These are phyloP conservation scores for Jordanella pulchra DNA, from an alignment of 2,797 vertebrate species.

Conservation along the genomic window DNA sequence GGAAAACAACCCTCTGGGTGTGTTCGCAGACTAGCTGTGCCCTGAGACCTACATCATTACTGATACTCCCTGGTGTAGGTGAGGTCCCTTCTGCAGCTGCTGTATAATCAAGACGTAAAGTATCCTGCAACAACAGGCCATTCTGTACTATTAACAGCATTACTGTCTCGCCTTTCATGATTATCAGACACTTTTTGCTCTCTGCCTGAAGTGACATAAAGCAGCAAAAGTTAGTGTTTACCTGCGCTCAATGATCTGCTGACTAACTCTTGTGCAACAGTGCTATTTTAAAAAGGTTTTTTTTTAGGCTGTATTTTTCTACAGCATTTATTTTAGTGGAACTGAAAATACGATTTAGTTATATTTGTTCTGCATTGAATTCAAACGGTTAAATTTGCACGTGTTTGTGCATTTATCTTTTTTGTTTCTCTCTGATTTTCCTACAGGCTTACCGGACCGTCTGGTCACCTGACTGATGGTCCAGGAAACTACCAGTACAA, in stretches of 20 bases:
- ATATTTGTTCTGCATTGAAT: not conserved
- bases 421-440: not conserved
- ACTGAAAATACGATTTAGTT: not conserved
- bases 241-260: slow-evolving; percentile 10
- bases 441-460: slow-evolving; percentile 88
- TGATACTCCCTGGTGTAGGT: slow-evolving; percentile 46
- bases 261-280: slow-evolving; percentile 21
- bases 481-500: slow-evolving; percentile 98
- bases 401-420: not conserved
- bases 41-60: slow-evolving; percentile 50
- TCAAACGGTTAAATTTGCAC: not conserved
- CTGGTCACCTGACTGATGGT: slow-evolving; percentile 91
- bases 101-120: slow-evolving; percentile 53
- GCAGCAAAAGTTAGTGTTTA: slow-evolving; percentile 33
- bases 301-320: not conserved
- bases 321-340: not conserved
- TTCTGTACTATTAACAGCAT: slow-evolving; percentile 7
- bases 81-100: slow-evolving; percentile 36
- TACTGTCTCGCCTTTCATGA: slow-evolving; percentile 5
- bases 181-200: slow-evolving; percentile 18
- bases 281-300: not conserved
- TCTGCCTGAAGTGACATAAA: not conserved
- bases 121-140: slow-evolving; percentile 40
- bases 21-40: slow-evolving; percentile 26
- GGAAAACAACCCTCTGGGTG: slow-evolving; percentile 8